Evolutionary conservation across 2,888 invertebrate genomes (phyloP).

Genomic region (Ommatoiulus sabulosus): DNA sequence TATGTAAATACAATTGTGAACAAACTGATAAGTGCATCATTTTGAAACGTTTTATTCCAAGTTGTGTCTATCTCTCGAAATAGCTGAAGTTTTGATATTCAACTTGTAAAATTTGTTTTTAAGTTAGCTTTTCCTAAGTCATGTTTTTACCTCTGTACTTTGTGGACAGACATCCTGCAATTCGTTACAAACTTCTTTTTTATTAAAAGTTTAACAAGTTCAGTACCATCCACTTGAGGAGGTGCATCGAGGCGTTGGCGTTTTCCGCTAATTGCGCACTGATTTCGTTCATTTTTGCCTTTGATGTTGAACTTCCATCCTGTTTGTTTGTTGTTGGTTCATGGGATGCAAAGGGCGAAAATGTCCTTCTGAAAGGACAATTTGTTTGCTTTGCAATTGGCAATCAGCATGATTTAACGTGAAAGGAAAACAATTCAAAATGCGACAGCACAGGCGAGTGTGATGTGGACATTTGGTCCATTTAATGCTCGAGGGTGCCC

Average conservation of each 20-base stretch:
- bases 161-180: not conserved
- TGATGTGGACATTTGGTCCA: slow-evolving; percentile 31
- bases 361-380: slow-evolving; percentile 29
- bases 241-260: slow-evolving; percentile 4
- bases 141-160: not conserved
- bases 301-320: not conserved
- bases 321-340: not conserved
- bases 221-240: not conserved
- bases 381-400: not conserved
- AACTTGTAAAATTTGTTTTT: too few relatives aligned
- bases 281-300: not conserved
- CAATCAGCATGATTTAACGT: slow-evolving; percentile 31
- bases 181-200: not conserved
- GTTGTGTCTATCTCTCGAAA: too few relatives aligned
- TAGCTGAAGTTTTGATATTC: too few relatives aligned
- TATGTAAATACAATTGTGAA: too few relatives aligned
- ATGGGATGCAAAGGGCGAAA: not conserved
- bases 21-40: too few relatives aligned
- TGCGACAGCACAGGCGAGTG: not conserved
- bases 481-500: slow-evolving; percentile 28
- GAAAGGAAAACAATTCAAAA: not conserved
- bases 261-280: not conserved
- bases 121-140: too few relatives aligned
- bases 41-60: too few relatives aligned
- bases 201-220: not conserved